phyloP scores from a whole-genome alignment of 2,888 invertebrate genomes.

The Meiosimyza decipiens region DNA sequence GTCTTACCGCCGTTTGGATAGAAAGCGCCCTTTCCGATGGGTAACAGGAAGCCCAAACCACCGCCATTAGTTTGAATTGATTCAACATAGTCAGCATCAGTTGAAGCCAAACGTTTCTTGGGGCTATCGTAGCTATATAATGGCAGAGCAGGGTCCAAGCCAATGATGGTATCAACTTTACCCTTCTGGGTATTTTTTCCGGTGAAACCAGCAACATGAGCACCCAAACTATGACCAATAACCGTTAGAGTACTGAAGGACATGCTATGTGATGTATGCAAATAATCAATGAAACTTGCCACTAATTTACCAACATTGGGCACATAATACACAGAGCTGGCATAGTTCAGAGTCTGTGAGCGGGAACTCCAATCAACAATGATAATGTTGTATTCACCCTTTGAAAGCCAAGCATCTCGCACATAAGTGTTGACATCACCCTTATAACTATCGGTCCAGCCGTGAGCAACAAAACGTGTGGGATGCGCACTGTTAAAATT shows the following conservation, averaged over 20 bases:
- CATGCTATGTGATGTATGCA: slow-evolving; percentile 68
- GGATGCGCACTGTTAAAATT: slow-evolving; percentile 47
- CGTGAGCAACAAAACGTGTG: slow-evolving; percentile 67
- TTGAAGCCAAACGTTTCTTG: slow-evolving; percentile 46
- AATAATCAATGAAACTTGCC: slow-evolving; percentile 52
- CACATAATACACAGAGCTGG: slow-evolving; percentile 66
- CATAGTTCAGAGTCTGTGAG: slow-evolving; percentile 69
- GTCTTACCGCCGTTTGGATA: slow-evolving; percentile 69
- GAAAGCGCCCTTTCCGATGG: slow-evolving; percentile 66
- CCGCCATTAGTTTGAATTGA: slow-evolving; percentile 56
- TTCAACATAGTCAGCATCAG: slow-evolving; percentile 56
- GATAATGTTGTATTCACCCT: slow-evolving; percentile 70
- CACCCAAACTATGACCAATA: slow-evolving; percentile 72
- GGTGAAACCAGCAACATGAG: slow-evolving; percentile 71
- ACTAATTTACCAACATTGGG: slow-evolving; percentile 47
- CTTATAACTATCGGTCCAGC: slow-evolving; percentile 69
- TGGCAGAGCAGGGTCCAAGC: slow-evolving; percentile 51
- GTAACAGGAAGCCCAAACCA: slow-evolving; percentile 52
- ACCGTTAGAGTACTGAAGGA: slow-evolving; percentile 66
- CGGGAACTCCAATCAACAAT: slow-evolving; percentile 71
- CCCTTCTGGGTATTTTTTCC: slow-evolving; percentile 70
- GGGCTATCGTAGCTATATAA: slow-evolving; percentile 50
- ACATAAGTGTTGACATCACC: slow-evolving; percentile 52
- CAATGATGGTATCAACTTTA: slow-evolving; percentile 69
- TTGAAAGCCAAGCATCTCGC: slow-evolving; percentile 67